These are phyloP conservation scores for Chelonia mydas DNA, from an alignment of 2,797 vertebrate species.

Conservation along the genomic window DNA sequence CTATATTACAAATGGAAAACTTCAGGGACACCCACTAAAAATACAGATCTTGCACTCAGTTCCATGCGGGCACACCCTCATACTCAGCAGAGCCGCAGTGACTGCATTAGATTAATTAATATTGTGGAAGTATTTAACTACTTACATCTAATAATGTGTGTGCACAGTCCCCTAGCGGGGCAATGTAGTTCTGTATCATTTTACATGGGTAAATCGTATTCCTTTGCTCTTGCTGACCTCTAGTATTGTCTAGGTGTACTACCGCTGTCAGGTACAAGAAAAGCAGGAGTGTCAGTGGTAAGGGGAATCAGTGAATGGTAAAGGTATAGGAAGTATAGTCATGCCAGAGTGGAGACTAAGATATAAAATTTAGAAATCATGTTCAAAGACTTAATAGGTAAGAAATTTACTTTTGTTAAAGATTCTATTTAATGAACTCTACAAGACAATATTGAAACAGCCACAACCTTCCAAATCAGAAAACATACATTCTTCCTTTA, in stretches of 20 bases:
- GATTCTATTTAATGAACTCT: not conserved
- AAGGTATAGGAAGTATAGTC: no score
- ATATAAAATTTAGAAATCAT: not conserved
- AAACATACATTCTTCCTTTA: no score
- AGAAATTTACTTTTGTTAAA: not conserved
- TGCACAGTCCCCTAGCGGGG: rapidly evolving
- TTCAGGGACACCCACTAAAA: not conserved
- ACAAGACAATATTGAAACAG: not conserved
- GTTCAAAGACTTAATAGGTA: not conserved
- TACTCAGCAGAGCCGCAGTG: not conserved
- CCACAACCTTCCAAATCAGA: rapidly evolving
- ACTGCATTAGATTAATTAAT: not conserved
- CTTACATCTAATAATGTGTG: rapidly evolving
- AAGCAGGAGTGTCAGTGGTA: not conserved
- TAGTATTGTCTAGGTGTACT: rapidly evolving
- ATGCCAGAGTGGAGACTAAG: rapidly evolving
- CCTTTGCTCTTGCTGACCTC: rapidly evolving
- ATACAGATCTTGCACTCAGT: not conserved
- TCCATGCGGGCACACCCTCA: not conserved
- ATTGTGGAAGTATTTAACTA: not conserved
- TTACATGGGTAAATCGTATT: rapidly evolving
- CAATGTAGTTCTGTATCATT: not conserved
- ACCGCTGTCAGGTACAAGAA: rapidly evolving
- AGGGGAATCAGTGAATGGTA: rapidly evolving
- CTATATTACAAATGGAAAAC: not conserved